phyloP scores from a whole-genome alignment of 2,888 invertebrate species.

The Caenorhabditis angaria region DNA sequence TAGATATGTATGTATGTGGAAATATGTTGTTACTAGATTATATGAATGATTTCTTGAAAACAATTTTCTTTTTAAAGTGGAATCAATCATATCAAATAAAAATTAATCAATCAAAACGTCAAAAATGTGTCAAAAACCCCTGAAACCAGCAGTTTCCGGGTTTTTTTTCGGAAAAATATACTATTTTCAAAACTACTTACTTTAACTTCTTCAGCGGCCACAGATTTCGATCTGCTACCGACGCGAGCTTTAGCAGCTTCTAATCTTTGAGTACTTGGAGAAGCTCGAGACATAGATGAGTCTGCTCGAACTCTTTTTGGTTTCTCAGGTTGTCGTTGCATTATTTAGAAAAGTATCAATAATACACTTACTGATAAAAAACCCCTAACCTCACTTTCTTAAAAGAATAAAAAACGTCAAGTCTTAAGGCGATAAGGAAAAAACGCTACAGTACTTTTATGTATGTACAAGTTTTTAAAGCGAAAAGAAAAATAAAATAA shows the following conservation, averaged over 20 bases:
- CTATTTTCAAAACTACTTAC: too few species aligned
- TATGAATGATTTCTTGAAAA: too few species aligned
- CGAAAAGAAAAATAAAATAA: not conserved
- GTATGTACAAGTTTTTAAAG: not conserved
- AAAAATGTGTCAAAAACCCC: too few species aligned
- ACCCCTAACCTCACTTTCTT: not conserved
- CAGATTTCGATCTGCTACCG: conserved; percentile 2
- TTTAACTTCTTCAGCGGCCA: conserved; percentile 9
- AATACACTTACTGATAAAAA: not conserved
- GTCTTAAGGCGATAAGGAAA: not conserved
- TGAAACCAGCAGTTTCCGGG: too few species aligned
- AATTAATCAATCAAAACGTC: too few species aligned
- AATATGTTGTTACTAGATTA: too few species aligned
- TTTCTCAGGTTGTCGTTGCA: conserved; percentile 10
- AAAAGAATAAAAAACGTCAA: conserved; percentile 7
- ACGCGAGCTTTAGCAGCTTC: not conserved
- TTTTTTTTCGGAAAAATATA: too few species aligned
- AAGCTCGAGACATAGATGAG: not conserved
- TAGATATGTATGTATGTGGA: conserved; percentile 26
- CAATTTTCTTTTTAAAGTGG: too few species aligned
- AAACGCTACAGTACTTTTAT: not conserved
- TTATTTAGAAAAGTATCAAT: not conserved
- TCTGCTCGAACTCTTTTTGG: not conserved
- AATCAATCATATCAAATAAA: too few species aligned
- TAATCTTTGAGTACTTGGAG: conserved; percentile 1